A percentile compares a stretch with the other conserved stretches of the same genome.
These are phyloP conservation scores for Epizoanthus rinbou DNA, from an alignment of 92 coral and sea anemone genomes.

Conservation along the genomic window DNA sequence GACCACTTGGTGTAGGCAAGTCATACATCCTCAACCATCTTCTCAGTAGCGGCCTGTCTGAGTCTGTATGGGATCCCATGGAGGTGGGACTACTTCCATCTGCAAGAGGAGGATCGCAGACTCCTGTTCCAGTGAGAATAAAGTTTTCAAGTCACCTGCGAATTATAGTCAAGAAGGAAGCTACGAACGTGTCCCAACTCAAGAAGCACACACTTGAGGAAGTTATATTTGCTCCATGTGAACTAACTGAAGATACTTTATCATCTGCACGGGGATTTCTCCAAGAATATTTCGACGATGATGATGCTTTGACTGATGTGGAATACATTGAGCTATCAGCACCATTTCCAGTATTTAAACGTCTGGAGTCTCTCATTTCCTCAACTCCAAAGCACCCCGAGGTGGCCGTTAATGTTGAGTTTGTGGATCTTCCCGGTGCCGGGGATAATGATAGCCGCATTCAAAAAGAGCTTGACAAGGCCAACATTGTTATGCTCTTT, in stretches of 20 bases:
- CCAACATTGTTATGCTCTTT: slow-evolving; percentile 56
- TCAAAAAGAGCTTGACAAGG: slow-evolving; percentile 34
- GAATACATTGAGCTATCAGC: slow-evolving; percentile 48
- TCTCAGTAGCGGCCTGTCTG: slow-evolving; percentile 37
- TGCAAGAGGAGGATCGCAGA: slow-evolving; percentile 47
- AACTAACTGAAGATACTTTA: slow-evolving; percentile 1
- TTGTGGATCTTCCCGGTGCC: slow-evolving; percentile 58
- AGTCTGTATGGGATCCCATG: background rate
- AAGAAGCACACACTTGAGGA: slow-evolving; percentile 10
- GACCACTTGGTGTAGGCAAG: slow-evolving; percentile 64
- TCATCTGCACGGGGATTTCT: background rate
- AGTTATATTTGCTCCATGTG: background rate
- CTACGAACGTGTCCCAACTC: background rate
- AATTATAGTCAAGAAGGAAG: slow-evolving; percentile 20
- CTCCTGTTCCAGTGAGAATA: slow-evolving; percentile 58
- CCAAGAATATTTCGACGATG: slow-evolving; percentile 29
- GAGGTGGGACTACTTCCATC: slow-evolving; percentile 55
- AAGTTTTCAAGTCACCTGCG: slow-evolving; percentile 37
- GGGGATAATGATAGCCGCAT: slow-evolving; percentile 52
- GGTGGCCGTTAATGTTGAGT: slow-evolving; percentile 55
- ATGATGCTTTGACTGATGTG: background rate
- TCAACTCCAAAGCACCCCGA: slow-evolving; percentile 29
- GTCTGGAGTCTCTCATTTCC: slow-evolving; percentile 23
- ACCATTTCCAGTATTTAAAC: slow-evolving; percentile 54
- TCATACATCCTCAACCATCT: slow-evolving; percentile 58